Base-by-base conservation (phyloP, 2,888 invertebrate genomes). In the Druceiella hillmani region DNA sequence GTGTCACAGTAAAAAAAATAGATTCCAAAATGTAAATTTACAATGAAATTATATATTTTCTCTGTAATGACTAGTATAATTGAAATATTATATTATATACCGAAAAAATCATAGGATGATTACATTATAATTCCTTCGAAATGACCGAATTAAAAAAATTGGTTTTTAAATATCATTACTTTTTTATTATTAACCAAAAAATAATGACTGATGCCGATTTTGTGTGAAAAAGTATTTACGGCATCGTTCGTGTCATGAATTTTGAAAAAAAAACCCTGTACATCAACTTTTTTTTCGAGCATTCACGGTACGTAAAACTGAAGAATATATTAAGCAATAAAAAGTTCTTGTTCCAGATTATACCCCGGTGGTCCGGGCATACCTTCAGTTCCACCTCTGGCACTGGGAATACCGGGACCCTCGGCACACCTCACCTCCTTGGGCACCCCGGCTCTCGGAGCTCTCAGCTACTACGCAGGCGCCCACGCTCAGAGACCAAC, bases 391-490 rank as follows among this genome's bases (percentile, higher is more conserved):
- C 76, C 58, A 47, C 77, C 66, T 12, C 57, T 76, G 15, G 74
- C 76, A 13, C 65, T 79, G 50, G 81, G 81, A 29, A 63, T 82
- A 36, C 78, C 81, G 3, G 81, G 81, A 4, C 81, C 83, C 2
- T 81, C 80, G 37, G 78, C 82, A 17, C 81, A 81, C 51, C 62
- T 82, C 10, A 77, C 79, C 15, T 74, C 77, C 6, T 62, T 83
- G 10, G 80, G 84, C 7, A 84, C 79, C 39, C 83, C 86, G 46
- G 83, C 76, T 54, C 76, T 83, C 13, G 61, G 74, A 30, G 63
- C 76, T 47, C 55, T 74, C 49, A 61, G 68, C 52, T 61, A 75
- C 65, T 64, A 74, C 57, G 60, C 74, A 74, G 60, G 56, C 68
- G 47, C 61, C 67, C 22, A 64, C 74, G 54, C 53, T 71, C 61